A percentile compares a stretch with the other conserved stretches of the same genome.
Evolutionary conservation across 2,797 vertebrate species (phyloP).

Genomic region (Siniperca obscura): DNA sequence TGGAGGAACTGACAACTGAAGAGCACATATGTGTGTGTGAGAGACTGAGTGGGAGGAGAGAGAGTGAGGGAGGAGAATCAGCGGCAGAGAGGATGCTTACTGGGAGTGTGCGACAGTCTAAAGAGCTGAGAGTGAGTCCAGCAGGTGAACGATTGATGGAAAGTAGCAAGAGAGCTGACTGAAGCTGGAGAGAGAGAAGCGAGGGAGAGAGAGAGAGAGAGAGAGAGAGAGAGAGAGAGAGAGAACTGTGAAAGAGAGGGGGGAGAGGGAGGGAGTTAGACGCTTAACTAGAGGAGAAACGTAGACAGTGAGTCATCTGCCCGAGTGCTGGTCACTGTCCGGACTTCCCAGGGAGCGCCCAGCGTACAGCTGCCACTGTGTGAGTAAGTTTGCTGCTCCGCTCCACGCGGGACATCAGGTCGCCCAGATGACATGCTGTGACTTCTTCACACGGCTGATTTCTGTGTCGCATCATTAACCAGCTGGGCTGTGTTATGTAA

Average conservation of each 20-base stretch:
- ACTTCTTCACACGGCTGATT: constrained; percentile 41
- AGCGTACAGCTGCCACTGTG: constrained; percentile 37
- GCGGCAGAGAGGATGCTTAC: constrained; percentile 62
- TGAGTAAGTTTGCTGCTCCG: constrained; percentile 70
- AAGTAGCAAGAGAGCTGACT: constrained; percentile 53
- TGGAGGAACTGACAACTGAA: constrained; percentile 56
- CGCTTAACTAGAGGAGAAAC: constrained; percentile 45
- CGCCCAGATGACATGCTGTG: constrained; percentile 20
- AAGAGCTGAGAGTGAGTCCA: constrained; percentile 66
- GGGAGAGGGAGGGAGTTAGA: constrained; percentile 35
- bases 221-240: constrained; percentile 10
- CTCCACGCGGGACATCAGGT: constrained; percentile 44
- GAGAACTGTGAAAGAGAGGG: constrained; percentile 17
- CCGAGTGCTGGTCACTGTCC: constrained; percentile 53
- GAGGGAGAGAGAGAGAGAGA: too few relatives aligned
- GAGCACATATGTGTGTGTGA: constrained; percentile 46
- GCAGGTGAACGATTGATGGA: constrained; percentile 77
- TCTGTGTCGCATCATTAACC: constrained; percentile 42
- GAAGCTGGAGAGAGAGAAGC: constrained; percentile 37
- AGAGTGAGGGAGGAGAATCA: constrained; percentile 62
- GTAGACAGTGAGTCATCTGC: constrained; percentile 68
- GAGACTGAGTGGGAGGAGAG: constrained; percentile 45
- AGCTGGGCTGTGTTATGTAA: constrained; percentile 75
- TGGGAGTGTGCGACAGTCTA: constrained; percentile 52
- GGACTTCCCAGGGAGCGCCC: constrained; percentile 58